phyloP scores from a whole-genome alignment of 2,113 vertebrate species.

The Fulica atra region DNA sequence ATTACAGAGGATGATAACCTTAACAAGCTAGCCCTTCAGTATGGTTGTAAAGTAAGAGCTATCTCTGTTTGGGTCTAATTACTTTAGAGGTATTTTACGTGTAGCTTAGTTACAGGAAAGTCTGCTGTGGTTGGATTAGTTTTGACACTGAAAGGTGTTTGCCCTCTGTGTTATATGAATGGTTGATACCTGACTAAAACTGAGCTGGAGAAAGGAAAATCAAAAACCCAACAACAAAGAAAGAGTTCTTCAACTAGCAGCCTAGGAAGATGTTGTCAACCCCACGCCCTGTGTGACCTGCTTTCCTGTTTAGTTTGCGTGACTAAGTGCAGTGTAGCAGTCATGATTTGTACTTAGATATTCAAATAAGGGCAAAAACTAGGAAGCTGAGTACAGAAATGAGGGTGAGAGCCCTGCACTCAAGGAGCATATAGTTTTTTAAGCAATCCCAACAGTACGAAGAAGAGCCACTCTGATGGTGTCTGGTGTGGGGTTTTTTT shows the following conservation, averaged over 20 bases:
- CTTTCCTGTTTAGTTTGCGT: neutral
- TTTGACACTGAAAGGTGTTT: neutral
- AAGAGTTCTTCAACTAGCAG: neutral
- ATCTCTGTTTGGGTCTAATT: neutral
- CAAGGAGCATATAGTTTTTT: neutral
- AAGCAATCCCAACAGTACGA: neutral
- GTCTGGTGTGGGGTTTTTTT: neutral
- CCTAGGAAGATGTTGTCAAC: neutral
- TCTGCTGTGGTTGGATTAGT: accelerated
- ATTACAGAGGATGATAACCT: conserved; percentile 85
- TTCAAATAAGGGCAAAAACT: neutral
- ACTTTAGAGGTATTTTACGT: accelerated
- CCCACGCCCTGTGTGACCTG: neutral
- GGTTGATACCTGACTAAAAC: neutral
- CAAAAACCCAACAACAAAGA: too few relatives aligned
- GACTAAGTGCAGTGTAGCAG: neutral
- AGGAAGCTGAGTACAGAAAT: neutral
- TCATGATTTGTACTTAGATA: neutral
- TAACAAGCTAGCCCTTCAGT: conserved; percentile 93
- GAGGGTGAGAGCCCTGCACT: neutral
- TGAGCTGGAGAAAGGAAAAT: neutral
- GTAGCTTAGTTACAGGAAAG: neutral
- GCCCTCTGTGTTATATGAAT: accelerated
- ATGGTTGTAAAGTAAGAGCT: conserved; percentile 89
- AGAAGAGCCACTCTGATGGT: neutral